These are phyloP conservation scores for Charanyca ferruginea DNA, from an alignment of 2,888 invertebrate species.

Conservation along the genomic window DNA sequence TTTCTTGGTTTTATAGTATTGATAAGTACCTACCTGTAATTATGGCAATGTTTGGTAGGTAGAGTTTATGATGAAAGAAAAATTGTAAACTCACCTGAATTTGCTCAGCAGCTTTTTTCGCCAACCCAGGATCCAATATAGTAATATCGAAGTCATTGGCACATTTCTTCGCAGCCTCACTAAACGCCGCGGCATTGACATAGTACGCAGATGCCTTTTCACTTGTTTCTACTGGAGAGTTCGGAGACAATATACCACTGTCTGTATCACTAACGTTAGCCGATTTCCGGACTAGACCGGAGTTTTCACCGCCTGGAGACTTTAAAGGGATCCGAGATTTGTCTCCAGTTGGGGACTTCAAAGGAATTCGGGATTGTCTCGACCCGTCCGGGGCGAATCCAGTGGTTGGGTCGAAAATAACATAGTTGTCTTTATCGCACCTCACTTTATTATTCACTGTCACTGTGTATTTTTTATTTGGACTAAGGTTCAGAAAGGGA, in stretches of 20 bases:
- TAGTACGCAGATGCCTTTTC: conserved; percentile 81
- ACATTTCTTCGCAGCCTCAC: conserved; percentile 81
- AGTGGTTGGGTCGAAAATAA: conserved; percentile 87
- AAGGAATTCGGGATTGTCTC: conserved; percentile 76
- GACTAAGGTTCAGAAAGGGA: conserved; percentile 87
- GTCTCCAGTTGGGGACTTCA: conserved; percentile 79
- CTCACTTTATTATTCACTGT: conserved; percentile 89
- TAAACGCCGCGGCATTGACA: conserved; percentile 84
- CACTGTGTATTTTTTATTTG: conserved; percentile 90
- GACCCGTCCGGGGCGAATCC: conserved; percentile 84
- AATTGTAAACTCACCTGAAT: conserved; percentile 81
- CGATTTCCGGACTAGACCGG: conserved; percentile 77
- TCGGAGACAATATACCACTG: conserved; percentile 92
- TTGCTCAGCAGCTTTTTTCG: conserved; percentile 87
- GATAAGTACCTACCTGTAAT: not conserved
- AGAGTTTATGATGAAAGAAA: not conserved
- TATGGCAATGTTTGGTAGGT: not conserved
- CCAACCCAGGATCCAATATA: conserved; percentile 84
- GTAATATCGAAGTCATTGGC: conserved; percentile 81
- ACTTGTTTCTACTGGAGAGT: conserved; percentile 91
- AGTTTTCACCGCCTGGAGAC: conserved; percentile 81
- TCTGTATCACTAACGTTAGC: conserved; percentile 92
- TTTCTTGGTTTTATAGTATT: conserved; percentile 1
- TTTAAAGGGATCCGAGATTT: conserved; percentile 82
- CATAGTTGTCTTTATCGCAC: conserved; percentile 90